These are phyloP conservation scores for Zophobas morio DNA, from an alignment of 1,140 invertebrate genomes.

Conservation along the genomic window DNA sequence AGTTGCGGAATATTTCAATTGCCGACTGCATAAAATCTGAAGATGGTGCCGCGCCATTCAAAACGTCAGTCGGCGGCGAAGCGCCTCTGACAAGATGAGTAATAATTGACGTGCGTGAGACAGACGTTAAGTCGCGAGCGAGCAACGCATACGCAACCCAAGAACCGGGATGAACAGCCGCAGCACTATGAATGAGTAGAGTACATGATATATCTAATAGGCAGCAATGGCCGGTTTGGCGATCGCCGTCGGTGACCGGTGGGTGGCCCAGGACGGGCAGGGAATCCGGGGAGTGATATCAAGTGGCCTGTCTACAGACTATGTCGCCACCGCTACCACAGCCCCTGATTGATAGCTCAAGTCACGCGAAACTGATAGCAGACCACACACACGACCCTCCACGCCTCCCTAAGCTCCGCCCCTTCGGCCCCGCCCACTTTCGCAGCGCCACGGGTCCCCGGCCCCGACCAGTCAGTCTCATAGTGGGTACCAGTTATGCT, in stretches of 20 bases:
- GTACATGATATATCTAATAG: conserved; percentile 49
- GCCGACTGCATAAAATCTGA: not conserved
- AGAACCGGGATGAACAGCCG: not conserved
- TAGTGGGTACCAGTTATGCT: conserved; percentile 56
- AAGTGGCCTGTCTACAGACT: conserved; percentile 67
- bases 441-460: conserved; percentile 18
- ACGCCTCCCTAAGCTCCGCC: conserved; percentile 49
- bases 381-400: conserved; percentile 63
- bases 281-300: conserved; percentile 62
- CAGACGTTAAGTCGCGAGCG: conserved; percentile 6
- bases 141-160: not conserved
- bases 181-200: conserved; percentile 7
- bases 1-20: not conserved
- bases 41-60: conserved; percentile 5
- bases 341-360: conserved; percentile 66
- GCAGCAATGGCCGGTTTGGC: conserved; percentile 60
- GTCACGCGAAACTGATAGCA: conserved; percentile 65
- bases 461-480: conserved; percentile 55
- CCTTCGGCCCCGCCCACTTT: conserved; percentile 45
- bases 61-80: not conserved
- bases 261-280: conserved; percentile 63
- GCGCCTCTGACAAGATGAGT: conserved; percentile 20
- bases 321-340: conserved; percentile 67
- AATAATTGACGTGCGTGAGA: conserved; percentile 34
- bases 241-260: conserved; percentile 61